A percentile compares a stretch with the other conserved stretches of the same genome.
These are phyloP conservation scores for Rhagonycha fulva DNA, from an alignment of 2,888 invertebrate genomes.

Conservation along the genomic window DNA sequence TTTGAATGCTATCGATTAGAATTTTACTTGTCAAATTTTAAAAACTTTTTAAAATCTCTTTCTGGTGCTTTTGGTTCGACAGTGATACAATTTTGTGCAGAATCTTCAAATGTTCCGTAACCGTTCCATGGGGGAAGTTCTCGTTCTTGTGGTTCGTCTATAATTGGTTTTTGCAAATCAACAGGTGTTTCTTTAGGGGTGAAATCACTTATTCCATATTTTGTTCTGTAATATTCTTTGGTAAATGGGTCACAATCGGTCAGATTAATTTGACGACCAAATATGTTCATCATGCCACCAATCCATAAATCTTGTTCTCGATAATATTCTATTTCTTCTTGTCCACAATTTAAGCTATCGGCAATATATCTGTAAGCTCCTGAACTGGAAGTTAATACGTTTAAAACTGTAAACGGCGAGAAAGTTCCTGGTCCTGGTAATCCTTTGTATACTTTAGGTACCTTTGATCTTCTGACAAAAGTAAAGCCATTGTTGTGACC, in stretches of 20 bases:
- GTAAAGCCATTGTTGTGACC: constrained; percentile 73
- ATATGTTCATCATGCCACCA: constrained; percentile 80
- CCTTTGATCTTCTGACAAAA: constrained; percentile 74
- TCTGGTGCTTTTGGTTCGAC: constrained; percentile 80
- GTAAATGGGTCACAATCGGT: constrained; percentile 87
- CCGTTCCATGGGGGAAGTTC: constrained; percentile 88
- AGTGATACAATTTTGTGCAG: constrained; percentile 82
- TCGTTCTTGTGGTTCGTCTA: constrained; percentile 50
- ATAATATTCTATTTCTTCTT: constrained; percentile 58
- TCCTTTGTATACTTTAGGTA: constrained; percentile 70
- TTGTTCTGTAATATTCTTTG: constrained; percentile 74
- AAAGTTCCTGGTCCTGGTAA: constrained; percentile 58
- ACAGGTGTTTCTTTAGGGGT: constrained; percentile 61
- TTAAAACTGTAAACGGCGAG: constrained; percentile 61
- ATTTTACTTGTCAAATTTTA: constrained; percentile 74
- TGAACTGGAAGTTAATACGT: constrained; percentile 64
- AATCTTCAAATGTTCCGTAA: constrained; percentile 87
- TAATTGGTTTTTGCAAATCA: constrained; percentile 44
- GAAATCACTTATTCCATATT: constrained; percentile 64
- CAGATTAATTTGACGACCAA: constrained; percentile 78
- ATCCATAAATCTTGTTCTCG: constrained; percentile 79
- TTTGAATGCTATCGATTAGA: neutral
- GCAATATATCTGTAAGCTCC: constrained; percentile 59
- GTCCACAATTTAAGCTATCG: constrained; percentile 63
- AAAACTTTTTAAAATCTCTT: constrained; percentile 78